Evolutionary conservation across 2,113 vertebrate species (phyloP).

Genomic region (Egretta garzetta): DNA sequence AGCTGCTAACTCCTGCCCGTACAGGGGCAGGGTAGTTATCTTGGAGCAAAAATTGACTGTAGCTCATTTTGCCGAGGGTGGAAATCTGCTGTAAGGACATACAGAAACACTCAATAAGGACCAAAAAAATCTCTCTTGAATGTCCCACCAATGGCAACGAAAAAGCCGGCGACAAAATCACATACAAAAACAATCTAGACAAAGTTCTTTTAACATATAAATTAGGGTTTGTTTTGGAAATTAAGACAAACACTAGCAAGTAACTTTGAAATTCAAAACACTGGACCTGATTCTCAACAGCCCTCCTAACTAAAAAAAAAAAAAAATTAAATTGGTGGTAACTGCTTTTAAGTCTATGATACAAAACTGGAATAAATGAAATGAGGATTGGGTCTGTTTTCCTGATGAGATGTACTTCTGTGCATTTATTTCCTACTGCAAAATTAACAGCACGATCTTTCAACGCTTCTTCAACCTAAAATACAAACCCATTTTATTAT

Average conservation of each 20-base stretch:
- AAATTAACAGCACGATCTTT: background rate
- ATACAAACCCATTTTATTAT: background rate
- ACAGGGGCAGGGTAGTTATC: background rate
- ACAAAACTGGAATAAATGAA: background rate
- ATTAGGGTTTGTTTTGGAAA: background rate
- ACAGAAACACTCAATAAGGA: background rate
- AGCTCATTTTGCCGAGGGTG: background rate
- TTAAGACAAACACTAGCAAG: background rate
- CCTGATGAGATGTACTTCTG: background rate
- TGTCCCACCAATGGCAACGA: fast-evolving
- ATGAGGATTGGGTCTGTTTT: background rate
- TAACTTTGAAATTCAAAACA: background rate
- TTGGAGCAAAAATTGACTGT: background rate
- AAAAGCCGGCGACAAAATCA: background rate
- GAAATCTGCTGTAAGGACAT: background rate
- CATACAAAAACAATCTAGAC: background rate
- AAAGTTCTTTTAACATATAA: background rate
- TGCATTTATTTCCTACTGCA: background rate
- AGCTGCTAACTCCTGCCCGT: background rate
- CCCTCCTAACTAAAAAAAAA: background rate
- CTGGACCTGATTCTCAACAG: background rate
- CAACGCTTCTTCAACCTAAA: background rate
- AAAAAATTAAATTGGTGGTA: background rate
- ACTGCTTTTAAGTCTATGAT: background rate
- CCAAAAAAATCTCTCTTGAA: background rate